Conservation (phyloP, 2,797 vertebrate species). For the Hipposideros larvatus region DNA sequence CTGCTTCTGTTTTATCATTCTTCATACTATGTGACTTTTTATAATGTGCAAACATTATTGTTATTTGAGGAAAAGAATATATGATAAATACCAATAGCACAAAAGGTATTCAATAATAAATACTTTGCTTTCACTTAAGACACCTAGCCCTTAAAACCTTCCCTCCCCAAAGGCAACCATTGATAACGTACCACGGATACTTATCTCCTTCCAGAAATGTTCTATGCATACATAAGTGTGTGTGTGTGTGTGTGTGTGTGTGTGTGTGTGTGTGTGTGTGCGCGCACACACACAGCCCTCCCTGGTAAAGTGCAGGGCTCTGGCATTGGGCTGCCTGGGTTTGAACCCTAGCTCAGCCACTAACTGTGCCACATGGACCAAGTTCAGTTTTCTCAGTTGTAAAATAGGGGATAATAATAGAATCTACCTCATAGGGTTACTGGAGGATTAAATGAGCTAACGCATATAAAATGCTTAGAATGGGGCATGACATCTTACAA, state of each 20-base stretch:
- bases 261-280: neutral
- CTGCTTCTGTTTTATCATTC: neutral
- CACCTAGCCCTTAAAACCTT: neutral
- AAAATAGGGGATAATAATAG: neutral
- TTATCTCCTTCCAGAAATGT: neutral
- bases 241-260: neutral
- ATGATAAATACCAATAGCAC: neutral
- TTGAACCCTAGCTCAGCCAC: neutral
- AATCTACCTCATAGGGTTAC: neutral
- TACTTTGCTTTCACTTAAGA: neutral
- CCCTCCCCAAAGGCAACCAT: neutral
- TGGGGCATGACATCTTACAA: neutral
- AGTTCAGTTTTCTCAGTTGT: neutral
- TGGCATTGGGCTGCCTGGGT: neutral
- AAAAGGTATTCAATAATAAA: neutral
- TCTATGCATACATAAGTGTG: neutral
- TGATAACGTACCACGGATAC: neutral
- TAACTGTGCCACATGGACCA: neutral
- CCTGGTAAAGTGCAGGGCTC: neutral
- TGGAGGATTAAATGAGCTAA: neutral
- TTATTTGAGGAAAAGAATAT: neutral
- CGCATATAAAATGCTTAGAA: neutral
- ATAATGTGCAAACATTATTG: neutral
- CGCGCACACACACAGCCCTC: accelerated
- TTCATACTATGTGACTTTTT: neutral